Conservation (phyloP, 2,113 vertebrate genomes). For the Trogon surrucura region DNA sequence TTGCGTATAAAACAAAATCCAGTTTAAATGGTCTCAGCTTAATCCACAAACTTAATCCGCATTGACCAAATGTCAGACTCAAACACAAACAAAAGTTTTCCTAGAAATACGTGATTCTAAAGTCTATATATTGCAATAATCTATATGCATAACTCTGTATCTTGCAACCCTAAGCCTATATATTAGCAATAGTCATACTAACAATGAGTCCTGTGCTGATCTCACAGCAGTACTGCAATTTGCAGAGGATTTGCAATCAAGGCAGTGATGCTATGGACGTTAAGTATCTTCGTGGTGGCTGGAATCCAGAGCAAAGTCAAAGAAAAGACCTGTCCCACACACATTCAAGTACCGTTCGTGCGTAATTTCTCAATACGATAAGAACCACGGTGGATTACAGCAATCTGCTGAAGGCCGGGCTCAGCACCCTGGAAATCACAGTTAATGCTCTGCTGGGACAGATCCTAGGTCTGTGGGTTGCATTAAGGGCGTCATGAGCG, state of each 20-base stretch:
- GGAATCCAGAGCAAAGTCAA: not conserved
- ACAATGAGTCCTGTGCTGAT: not conserved
- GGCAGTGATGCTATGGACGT: not conserved
- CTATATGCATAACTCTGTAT: not conserved
- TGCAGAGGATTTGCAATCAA: not conserved
- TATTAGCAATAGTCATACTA: not conserved
- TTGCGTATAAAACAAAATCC: not conserved
- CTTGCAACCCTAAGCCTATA: not conserved
- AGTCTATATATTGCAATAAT: not conserved
- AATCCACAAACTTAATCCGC: not conserved
- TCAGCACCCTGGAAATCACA: not conserved
- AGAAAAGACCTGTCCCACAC: not conserved
- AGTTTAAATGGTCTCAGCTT: fast-evolving
- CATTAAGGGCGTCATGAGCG: not conserved
- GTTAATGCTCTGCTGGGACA: not conserved
- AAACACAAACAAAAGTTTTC: not conserved
- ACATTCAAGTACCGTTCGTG: no score
- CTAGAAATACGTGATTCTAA: not conserved
- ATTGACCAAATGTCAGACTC: not conserved
- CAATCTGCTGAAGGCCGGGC: not conserved
- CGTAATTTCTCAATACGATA: not conserved
- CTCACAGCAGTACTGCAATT: no score
- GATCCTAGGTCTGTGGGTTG: not conserved
- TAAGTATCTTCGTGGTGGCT: not conserved
- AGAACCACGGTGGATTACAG: not conserved